Percentiles rank a stretch among this genome's conserved stretches.
Conservation (phyloP, 2,888 invertebrate species). For the Mactromeris polynyma region DNA sequence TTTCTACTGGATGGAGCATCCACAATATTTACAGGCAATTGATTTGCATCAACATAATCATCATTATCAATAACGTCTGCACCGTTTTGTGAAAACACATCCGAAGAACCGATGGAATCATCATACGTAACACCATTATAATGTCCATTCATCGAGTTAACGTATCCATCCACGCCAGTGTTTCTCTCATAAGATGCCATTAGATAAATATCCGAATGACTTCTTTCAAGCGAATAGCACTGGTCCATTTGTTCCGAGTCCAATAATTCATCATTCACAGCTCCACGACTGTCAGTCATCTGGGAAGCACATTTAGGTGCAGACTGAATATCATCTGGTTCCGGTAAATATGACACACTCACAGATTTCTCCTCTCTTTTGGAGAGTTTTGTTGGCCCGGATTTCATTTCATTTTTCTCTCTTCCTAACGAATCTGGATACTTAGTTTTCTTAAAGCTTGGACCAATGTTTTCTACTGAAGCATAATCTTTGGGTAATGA, state of each 20-base stretch:
- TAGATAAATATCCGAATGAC: slow-evolving; percentile 10
- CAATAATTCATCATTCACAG: not conserved
- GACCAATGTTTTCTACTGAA: slow-evolving; percentile 47
- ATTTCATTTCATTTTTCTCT: not conserved
- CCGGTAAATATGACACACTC: not conserved
- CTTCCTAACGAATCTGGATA: not conserved
- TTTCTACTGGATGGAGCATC: not conserved
- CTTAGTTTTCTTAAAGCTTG: not conserved
- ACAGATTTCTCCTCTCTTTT: slow-evolving; percentile 2
- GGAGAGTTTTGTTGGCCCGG: not conserved
- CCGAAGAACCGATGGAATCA: not conserved
- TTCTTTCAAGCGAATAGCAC: slow-evolving; percentile 19
- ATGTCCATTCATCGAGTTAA: slow-evolving; percentile 10
- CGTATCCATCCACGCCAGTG: not conserved
- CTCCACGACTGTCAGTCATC: not conserved
- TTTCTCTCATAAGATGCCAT: not conserved
- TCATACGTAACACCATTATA: slow-evolving; percentile 1
- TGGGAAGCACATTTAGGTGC: not conserved
- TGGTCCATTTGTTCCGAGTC: slow-evolving; percentile 10
- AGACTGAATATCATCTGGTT: not conserved
- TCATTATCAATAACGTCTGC: not conserved
- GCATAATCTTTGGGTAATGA: slow-evolving; percentile 64
- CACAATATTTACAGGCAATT: not conserved
- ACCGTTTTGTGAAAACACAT: not conserved
- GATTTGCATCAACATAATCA: not conserved